Conservation (phyloP, 2,888 invertebrate species). For the Silvanus unidentatus region DNA sequence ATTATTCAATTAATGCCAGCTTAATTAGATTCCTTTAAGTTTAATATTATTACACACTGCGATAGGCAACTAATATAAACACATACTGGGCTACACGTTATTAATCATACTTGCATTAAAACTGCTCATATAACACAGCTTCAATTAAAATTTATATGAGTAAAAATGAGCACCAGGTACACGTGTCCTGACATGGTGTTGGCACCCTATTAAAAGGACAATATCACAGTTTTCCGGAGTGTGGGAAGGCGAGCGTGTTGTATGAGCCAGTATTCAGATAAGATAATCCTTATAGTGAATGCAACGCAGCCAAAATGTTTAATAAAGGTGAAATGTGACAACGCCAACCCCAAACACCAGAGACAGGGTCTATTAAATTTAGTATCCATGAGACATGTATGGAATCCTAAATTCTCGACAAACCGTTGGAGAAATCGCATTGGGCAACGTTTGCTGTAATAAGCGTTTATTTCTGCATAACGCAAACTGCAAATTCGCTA, state of each 20-base stretch:
- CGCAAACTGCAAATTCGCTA: neutral
- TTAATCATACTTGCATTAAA: too few relatives aligned
- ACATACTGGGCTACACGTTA: neutral
- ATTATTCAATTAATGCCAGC: slow-evolving; percentile 7
- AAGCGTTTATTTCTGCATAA: neutral
- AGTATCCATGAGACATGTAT: neutral
- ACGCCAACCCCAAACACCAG: neutral
- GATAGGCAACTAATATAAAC: neutral
- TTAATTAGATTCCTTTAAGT: slow-evolving; percentile 5
- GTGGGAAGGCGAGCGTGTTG: too few relatives aligned
- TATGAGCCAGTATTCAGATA: too few relatives aligned
- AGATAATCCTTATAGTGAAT: too few relatives aligned
- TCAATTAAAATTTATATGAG: too few relatives aligned
- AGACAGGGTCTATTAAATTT: slow-evolving; percentile 1
- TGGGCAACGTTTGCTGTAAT: too few relatives aligned
- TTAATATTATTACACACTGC: slow-evolving; percentile 3
- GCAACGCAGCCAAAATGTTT: slow-evolving; percentile 2
- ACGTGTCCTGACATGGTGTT: too few relatives aligned
- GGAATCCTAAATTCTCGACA: slow-evolving; percentile 1
- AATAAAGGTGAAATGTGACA: slow-evolving; percentile 1
- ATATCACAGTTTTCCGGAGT: too few relatives aligned
- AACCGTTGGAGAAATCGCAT: neutral
- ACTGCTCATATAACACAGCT: too few relatives aligned
- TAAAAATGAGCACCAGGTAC: too few relatives aligned
- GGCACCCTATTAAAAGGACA: too few relatives aligned